Percentiles rank a stretch among this genome's conserved stretches.
These are phyloP conservation scores for Cariama cristata DNA, from an alignment of 2,113 vertebrate species.

Conservation along the genomic window DNA sequence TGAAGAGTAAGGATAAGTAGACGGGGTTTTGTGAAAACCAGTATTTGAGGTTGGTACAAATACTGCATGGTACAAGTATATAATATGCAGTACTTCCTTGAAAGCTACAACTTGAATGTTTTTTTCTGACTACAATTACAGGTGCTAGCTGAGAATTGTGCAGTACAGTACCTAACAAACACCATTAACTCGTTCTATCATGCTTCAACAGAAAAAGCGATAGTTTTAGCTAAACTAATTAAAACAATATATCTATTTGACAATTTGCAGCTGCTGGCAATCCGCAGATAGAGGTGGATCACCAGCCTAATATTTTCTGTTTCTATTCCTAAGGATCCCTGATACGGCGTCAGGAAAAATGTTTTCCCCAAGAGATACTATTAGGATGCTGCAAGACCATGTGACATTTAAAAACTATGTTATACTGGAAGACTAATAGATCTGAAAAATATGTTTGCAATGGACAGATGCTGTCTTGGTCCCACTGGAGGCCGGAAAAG, in stretches of 20 bases:
- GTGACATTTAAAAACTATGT: constrained; percentile 64
- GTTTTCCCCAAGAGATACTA: constrained; percentile 73
- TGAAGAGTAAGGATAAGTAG: background rate
- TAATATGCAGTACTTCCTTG: background rate
- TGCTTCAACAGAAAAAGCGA: constrained; percentile 30
- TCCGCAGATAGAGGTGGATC: constrained; percentile 49
- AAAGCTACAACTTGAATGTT: background rate
- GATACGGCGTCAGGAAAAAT: constrained; percentile 48
- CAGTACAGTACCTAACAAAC: background rate
- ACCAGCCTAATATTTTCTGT: constrained; percentile 29
- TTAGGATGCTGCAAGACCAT: constrained; percentile 65
- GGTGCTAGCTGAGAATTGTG: background rate
- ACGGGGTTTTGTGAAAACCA: background rate
- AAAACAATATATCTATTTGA: constrained; percentile 77
- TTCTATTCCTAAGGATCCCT: constrained; percentile 65
- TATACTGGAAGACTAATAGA: constrained; percentile 49
- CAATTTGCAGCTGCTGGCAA: constrained; percentile 58
- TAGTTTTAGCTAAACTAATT: constrained; percentile 70
- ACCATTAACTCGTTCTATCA: background rate
- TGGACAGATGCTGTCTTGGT: constrained; percentile 31
- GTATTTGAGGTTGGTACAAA: background rate
- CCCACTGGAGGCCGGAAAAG: constrained; percentile 56
- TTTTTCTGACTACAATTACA: constrained; percentile 23
- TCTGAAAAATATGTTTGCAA: constrained; percentile 70
- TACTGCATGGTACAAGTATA: background rate